Conservation (phyloP, 2,797 vertebrate genomes). For the Cheirogaleus major region DNA sequence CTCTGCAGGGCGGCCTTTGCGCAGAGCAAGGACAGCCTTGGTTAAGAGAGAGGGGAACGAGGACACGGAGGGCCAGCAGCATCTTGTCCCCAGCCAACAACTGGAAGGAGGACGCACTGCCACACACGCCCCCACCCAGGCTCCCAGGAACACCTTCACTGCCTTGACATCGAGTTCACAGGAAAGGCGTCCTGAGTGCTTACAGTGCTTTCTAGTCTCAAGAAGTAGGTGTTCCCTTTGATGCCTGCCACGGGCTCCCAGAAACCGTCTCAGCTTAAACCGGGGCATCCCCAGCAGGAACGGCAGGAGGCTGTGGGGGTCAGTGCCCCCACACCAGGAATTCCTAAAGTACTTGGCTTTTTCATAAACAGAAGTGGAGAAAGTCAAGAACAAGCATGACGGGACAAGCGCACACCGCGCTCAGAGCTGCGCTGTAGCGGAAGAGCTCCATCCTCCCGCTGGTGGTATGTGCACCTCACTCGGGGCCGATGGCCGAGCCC, state of each 20-base stretch:
- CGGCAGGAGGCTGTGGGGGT: not conserved
- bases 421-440: not conserved
- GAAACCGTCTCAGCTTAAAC: not conserved
- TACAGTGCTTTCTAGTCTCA: not conserved
- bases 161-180: not conserved
- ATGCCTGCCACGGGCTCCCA: not conserved
- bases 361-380: not conserved
- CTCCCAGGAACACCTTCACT: not conserved
- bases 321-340: not conserved
- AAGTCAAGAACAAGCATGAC: conserved; percentile 31
- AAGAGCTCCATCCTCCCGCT: not conserved
- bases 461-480: not conserved
- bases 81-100: conserved; percentile 44
- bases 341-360: not conserved
- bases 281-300: not conserved
- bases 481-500: not conserved
- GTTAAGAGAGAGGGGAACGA: not conserved
- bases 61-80: conserved; percentile 1
- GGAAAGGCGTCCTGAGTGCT: not conserved
- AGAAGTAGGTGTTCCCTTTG: not conserved
- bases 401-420: not conserved
- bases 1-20: conserved; percentile 47
- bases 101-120: conserved; percentile 55
- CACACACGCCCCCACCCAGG: not conserved
- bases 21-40: conserved; percentile 31